Evolutionary conservation across 2,113 vertebrate genomes (phyloP).

Genomic region (Polyodon spathula): DNA sequence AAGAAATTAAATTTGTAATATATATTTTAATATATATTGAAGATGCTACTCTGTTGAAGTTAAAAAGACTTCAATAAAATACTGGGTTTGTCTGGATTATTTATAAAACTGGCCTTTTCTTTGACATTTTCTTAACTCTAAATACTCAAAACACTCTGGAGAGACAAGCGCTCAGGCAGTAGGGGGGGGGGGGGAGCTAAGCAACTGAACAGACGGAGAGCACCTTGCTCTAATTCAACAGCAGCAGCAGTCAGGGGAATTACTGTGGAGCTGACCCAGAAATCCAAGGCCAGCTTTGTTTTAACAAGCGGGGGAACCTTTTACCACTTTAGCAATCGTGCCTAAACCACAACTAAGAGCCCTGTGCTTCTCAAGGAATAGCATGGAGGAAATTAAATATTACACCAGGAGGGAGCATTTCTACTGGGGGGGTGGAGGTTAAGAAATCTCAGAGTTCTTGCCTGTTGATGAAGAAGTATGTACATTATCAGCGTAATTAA

Average conservation of each 20-base stretch:
- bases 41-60: too few relatives aligned
- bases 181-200: too few relatives aligned
- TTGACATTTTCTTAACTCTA: too few relatives aligned
- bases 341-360: constrained; percentile 55
- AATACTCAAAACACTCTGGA: too few relatives aligned
- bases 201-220: constrained; percentile 16
- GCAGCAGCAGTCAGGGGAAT: constrained; percentile 47
- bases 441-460: constrained; percentile 28
- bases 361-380: constrained; percentile 42
- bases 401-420: constrained; percentile 50
- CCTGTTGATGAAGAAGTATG: constrained; percentile 33
- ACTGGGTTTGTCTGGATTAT: too few relatives aligned
- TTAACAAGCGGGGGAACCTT: constrained; percentile 59
- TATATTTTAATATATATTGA: too few relatives aligned
- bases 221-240: constrained; percentile 29
- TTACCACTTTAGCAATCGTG: constrained; percentile 50
- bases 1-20: too few relatives aligned
- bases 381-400: constrained; percentile 62
- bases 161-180: too few relatives aligned
- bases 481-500: constrained; percentile 39
- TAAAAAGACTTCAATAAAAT: too few relatives aligned
- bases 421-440: constrained; percentile 22
- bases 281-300: constrained; percentile 64
- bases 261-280: constrained; percentile 60
- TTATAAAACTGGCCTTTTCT: too few relatives aligned